Base-by-base conservation (phyloP, 1,140 invertebrate genomes). In the Zaprionus inermis region DNA sequence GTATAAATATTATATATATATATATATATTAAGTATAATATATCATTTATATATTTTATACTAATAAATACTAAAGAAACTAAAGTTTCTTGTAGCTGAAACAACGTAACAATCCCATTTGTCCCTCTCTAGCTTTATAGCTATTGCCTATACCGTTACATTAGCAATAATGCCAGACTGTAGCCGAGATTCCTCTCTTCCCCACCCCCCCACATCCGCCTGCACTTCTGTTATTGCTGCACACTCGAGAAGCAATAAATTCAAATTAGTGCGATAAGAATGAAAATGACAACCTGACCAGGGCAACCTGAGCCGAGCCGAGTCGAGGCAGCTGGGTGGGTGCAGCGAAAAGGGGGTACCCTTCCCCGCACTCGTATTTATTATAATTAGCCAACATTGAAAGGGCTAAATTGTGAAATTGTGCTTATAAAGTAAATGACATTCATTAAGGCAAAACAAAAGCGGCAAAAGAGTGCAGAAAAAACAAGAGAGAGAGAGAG, bases 381-480 rank as follows among this genome's bases (percentile, higher is more conserved):
- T 86, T 81, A 80, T 89, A 88, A 89, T 88, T 88, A 89, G 78
- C 77, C 72, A 78, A 80, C 88, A 89, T 89, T 89, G 79, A 89
- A 89, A 72, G 77, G 77, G 77, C 76, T 81, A 71, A 89, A 88
- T 82, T 88, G 83, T 82, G 83, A 88, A 88, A 89, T 78, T 74
- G 80, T 83, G 83, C 80, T 80, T 72, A 66, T 77, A 78, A 80
- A 73, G 76, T 56, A 80, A 88, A 81, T 80, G 72, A 55, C 64
- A 60, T 81, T 86, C 76, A 73, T 82, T 86, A 77, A 61, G 56
- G 36, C 67, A 56, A 69, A 70, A 68, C 67, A 72, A 71, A 38
- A 44, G 22, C 22, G 32, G 34, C 14, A 60, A 28, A 44, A 67
- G 41, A 55, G 51, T 7, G n/a, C 38, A 16, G 22, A 30, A 60